A percentile compares a stretch with the other conserved stretches of the same genome.
These are phyloP conservation scores for Zelleria hepariella DNA, from an alignment of 2,888 invertebrate species.

Conservation along the genomic window DNA sequence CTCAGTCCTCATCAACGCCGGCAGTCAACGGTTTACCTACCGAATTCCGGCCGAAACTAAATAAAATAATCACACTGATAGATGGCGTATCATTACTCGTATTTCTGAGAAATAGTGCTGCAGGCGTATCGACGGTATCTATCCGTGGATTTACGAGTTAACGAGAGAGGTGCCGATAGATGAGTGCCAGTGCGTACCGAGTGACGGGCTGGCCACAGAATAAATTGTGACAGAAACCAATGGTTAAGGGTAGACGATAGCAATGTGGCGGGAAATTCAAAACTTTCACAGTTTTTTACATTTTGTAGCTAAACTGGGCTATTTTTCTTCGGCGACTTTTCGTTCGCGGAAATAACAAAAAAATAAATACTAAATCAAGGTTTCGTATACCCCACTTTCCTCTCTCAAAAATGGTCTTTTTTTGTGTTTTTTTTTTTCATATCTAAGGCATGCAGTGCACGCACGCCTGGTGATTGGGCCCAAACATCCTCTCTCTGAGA, in stretches of 20 bases:
- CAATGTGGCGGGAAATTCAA: too few species aligned
- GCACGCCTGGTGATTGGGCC: neutral
- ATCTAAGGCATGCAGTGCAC: neutral
- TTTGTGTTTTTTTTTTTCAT: neutral
- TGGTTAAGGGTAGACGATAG: too few species aligned
- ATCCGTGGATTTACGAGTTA: slow-evolving; percentile 46
- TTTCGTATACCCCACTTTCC: too few species aligned
- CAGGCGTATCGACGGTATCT: neutral
- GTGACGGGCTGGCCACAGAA: slow-evolving; percentile 24
- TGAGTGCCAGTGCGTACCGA: slow-evolving; percentile 56
- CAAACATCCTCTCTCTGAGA: too few species aligned
- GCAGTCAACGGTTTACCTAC: neutral
- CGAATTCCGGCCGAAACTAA: neutral
- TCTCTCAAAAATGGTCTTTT: too few species aligned
- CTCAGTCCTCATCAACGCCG: too few species aligned
- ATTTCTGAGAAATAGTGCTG: slow-evolving; percentile 1
- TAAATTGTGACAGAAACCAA: neutral
- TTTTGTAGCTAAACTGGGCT: too few species aligned
- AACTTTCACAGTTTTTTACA: too few species aligned
- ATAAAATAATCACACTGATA: neutral
- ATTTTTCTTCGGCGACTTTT: too few species aligned
- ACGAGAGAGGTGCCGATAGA: slow-evolving; percentile 48
- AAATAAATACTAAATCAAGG: too few species aligned
- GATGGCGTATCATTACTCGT: neutral
- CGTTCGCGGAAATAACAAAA: too few species aligned